Conservation (phyloP, 1,140 invertebrate species). For the Calephelis virginiensis region DNA sequence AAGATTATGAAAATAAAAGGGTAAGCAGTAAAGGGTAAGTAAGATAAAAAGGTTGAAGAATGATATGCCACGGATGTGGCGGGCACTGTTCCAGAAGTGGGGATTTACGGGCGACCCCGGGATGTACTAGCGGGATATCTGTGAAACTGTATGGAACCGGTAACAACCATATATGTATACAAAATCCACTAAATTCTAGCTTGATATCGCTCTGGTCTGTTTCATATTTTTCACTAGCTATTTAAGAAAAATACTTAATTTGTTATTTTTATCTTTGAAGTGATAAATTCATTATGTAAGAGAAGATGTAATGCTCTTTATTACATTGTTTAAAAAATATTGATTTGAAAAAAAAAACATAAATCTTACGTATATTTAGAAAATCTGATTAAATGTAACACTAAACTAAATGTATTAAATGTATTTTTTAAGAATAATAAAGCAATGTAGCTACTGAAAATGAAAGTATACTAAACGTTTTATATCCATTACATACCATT, state of each 20-base stretch:
- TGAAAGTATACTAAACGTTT: too few relatives aligned
- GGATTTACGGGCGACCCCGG: constrained; percentile 9
- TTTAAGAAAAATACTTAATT: background rate
- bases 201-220: background rate
- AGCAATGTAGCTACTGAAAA: too few relatives aligned
- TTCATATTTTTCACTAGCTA: background rate
- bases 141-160: background rate
- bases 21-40: constrained; percentile 2
- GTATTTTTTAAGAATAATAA: too few relatives aligned
- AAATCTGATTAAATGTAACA: too few relatives aligned
- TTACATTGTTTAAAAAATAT: too few relatives aligned
- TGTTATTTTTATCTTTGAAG: too few relatives aligned
- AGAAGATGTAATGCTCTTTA: too few relatives aligned
- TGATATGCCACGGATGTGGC: constrained; percentile 6
- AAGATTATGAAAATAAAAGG: constrained; percentile 8
- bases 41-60: constrained; percentile 9
- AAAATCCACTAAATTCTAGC: constrained; percentile 6
- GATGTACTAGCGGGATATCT: constrained; percentile 10
- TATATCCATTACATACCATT: too few relatives aligned
- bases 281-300: too few relatives aligned
- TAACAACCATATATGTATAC: constrained; percentile 1
- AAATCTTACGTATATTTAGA: too few relatives aligned
- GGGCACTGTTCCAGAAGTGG: constrained; percentile 8
- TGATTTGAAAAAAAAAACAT: too few relatives aligned
- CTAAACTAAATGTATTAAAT: too few relatives aligned